Conservation (phyloP, 2,113 vertebrate species). For the Cygnus atratus region DNA sequence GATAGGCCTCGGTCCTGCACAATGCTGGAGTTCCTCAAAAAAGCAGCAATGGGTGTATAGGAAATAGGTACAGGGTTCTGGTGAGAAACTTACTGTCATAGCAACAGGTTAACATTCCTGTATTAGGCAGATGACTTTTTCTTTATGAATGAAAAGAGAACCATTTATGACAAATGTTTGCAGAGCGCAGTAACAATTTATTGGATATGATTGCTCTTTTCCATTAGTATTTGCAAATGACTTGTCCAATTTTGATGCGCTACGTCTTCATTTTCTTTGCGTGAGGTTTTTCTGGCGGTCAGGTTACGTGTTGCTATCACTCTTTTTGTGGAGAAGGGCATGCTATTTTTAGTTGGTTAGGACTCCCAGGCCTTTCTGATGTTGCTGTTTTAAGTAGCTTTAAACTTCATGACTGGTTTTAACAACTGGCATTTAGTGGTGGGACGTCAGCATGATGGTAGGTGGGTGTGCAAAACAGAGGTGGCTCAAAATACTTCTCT, state of each 20-base stretch:
- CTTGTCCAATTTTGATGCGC: background rate
- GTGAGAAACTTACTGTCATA: background rate
- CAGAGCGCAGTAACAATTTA: background rate
- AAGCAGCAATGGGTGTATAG: background rate
- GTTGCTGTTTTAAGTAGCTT: background rate
- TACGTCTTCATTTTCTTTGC: background rate
- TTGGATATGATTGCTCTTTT: background rate
- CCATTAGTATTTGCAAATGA: background rate
- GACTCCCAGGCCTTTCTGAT: background rate
- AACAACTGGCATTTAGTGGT: background rate
- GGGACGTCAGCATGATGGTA: background rate
- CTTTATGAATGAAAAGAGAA: background rate
- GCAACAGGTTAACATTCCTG: fast-evolving
- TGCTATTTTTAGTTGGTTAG: conserved; percentile 62
- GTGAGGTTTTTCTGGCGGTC: conserved; percentile 19
- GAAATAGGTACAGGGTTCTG: background rate
- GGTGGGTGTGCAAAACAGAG: conserved; percentile 8
- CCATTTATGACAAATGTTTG: background rate
- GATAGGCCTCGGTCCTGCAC: background rate
- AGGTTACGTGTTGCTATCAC: background rate
- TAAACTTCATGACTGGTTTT: background rate
- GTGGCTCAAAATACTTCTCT: conserved; percentile 19
- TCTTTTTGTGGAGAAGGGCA: conserved; percentile 27
- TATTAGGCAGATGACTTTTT: background rate
- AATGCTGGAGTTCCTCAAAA: background rate